These are phyloP conservation scores for Philopedon plagiatum DNA, from an alignment of 2,888 invertebrate species.

Conservation along the genomic window DNA sequence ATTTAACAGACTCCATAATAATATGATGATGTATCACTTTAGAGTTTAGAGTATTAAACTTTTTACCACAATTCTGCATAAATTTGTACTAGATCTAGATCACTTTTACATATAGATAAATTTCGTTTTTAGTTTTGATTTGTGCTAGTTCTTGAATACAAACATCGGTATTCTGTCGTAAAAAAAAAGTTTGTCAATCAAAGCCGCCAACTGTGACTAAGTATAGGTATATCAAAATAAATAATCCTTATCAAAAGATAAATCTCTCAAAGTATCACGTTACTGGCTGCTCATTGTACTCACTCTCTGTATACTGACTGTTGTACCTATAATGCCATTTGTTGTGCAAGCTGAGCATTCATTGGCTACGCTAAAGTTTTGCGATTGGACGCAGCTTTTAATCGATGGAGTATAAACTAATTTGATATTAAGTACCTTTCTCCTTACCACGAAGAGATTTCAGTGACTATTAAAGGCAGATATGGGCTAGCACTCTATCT, in stretches of 20 bases:
- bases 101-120: too few species aligned
- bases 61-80: too few species aligned
- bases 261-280: neutral
- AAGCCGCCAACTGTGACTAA: too few species aligned
- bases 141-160: too few species aligned
- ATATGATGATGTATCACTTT: too few species aligned
- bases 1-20: too few species aligned
- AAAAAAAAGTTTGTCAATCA: too few species aligned
- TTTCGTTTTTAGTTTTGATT: too few species aligned
- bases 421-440: constrained; percentile 67
- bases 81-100: too few species aligned
- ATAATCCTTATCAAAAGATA: constrained; percentile 7
- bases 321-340: neutral
- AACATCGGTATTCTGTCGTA: too few species aligned
- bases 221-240: neutral
- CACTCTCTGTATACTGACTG: neutral
- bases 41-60: too few species aligned
- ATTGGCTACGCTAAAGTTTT: constrained; percentile 3
- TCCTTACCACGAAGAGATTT: constrained; percentile 56
- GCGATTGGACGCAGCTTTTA: constrained; percentile 53
- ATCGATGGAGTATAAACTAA: constrained; percentile 67
- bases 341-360: neutral
- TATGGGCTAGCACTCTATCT: constrained; percentile 31
- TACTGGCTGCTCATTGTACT: constrained; percentile 6
- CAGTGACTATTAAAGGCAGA: constrained; percentile 27